Base-by-base conservation (phyloP, 2,113 vertebrate genomes). In the Oryzias curvinotus region DNA sequence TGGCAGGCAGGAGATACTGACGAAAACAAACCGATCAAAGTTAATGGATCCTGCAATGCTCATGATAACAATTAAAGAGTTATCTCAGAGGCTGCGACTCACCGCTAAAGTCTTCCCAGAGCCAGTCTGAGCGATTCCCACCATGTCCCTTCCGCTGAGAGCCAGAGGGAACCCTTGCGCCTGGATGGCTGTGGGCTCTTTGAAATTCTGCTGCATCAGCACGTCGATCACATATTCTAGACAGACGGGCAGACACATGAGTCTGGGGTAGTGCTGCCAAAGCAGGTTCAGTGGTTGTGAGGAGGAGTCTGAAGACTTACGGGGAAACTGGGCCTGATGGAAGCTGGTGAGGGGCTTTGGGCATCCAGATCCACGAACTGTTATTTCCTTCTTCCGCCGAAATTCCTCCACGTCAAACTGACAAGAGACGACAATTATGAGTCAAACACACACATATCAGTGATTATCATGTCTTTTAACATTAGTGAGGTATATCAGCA, bases 91-190 rank as follows among this genome's bases (percentile, higher is more conserved):
- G 46, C 43, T 12, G 0, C 10, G 45, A 60, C 92, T 92, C 90
- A 98, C 97, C 49, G 97, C 94, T 53, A 99, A 83, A 0, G 97
- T 99, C 85, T 99, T 99, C 68, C 97, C 97, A 47, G 97, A 99
- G 68, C 97, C 97, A 0, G 97, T 99, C 87, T 99, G 96, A 0
- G 97, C 96, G 62, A 99, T 99, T 87, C 97, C 97, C 90, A 99
- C 97, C 97, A 98, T 95, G 83, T 99, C 97, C n/a, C 91, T 92
- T 21, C 97, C 97, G 1, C 95, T 98, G 44, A 99, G 91, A 6
- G 97, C 97, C 48, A 95, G 81, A 0, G 97, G 96, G 75, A 98
- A 99, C 44, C 96, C 96, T 82, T 98, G 97, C 71, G 94, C 91
- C 87, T 99, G 97, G 85, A 98, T 98, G 0, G 97, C 94, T 75